These are phyloP conservation scores for Hepsetus odoe DNA, from an alignment of 2,113 vertebrate species.

Conservation along the genomic window DNA sequence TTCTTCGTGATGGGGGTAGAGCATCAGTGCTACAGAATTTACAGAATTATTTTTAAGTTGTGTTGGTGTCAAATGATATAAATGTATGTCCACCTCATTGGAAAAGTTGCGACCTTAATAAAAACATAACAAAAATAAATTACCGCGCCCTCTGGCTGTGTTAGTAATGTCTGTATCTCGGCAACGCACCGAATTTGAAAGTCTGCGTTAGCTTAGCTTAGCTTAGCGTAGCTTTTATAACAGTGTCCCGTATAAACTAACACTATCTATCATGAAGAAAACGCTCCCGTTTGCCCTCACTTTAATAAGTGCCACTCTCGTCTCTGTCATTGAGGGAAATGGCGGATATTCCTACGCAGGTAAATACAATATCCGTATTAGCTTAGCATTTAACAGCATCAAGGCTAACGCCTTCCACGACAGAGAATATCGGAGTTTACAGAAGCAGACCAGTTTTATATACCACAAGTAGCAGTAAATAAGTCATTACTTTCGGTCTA, in stretches of 20 bases:
- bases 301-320: background rate
- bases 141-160: background rate
- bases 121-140: background rate
- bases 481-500: no score
- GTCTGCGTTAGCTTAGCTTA: slow-evolving; percentile 11
- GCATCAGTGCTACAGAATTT: background rate
- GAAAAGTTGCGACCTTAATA: background rate
- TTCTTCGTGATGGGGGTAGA: background rate
- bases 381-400: background rate
- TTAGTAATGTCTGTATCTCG: slow-evolving; percentile 30
- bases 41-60: background rate
- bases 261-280: background rate
- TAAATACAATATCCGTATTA: slow-evolving; percentile 5
- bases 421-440: no score
- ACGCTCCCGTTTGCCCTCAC: no score
- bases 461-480: no score
- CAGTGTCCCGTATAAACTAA: background rate
- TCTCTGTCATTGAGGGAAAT: slow-evolving; percentile 21
- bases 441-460: no score
- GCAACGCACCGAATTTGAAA: slow-evolving; percentile 58
- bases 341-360: slow-evolving; percentile 51
- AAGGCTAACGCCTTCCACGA: background rate
- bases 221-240: background rate
- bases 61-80: background rate
- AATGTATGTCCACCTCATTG: background rate